phyloP scores from a whole-genome alignment of 2,113 vertebrate genomes.

The Marcusenius ussheri region DNA sequence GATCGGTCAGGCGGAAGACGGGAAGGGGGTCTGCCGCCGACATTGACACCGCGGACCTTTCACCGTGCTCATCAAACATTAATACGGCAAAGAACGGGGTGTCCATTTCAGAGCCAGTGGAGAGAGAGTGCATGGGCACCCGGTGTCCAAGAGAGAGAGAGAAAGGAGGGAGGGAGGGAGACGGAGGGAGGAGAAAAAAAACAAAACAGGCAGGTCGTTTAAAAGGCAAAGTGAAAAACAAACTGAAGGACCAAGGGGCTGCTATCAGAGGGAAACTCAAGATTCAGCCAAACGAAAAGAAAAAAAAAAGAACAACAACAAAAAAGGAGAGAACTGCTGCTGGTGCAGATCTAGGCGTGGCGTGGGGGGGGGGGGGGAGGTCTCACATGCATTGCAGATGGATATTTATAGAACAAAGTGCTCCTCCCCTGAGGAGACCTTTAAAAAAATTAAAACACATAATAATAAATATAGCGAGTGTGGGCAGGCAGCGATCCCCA shows the following conservation, averaged over 20 bases:
- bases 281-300: not conserved
- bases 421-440: not conserved
- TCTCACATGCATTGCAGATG: not conserved
- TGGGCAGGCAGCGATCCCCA: not conserved
- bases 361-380: not conserved
- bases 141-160: not conserved
- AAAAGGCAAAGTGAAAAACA: not conserved
- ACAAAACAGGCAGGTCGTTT: not conserved
- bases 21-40: not conserved
- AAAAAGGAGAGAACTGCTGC: not conserved
- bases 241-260: not conserved
- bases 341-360: not conserved
- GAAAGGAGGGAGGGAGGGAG: not conserved
- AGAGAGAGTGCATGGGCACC: not conserved
- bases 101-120: not conserved
- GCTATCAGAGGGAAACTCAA: not conserved
- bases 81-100: not conserved
- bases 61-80: conserved; percentile 5
- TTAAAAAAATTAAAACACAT: not conserved
- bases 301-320: not conserved
- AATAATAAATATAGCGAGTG: not conserved
- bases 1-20: not conserved
- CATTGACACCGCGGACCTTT: not conserved
- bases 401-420: conserved; percentile 21
- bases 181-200: not conserved